Evolutionary conservation across 2,888 invertebrate genomes (phyloP), one percentile per base, ranked within the genome.

Genomic region (Euphydryas editha): DNA sequence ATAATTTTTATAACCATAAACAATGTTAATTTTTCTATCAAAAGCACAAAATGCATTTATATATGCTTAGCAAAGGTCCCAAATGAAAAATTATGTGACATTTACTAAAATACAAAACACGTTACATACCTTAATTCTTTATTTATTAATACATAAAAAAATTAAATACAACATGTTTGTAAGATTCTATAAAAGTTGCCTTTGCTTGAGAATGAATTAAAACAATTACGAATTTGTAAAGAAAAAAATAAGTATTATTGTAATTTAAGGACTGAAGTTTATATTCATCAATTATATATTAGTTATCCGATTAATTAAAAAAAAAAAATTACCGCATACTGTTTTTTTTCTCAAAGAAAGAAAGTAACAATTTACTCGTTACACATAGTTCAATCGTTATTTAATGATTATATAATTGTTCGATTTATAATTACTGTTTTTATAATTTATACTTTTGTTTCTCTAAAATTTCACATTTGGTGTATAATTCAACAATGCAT

Each of bases 201-300:
- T 24, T 21, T 21, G 24, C 49, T 51, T 51, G 13, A 7, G 11
- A 21, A 49, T 21, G 13, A 51, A n/a, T 4, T 44, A 51, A 20
- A 51, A 13, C 21, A 24, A 51, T 51, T 24, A 51, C 15, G 7
- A 51, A 51, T 51, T 51, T 24, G 21, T 24, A 36, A 54, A 54
- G 5, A 49, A 30, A 54, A 51, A 15, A 49, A 1, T 24, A n/a
- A 54, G 54, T 54, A 54, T 54, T 54, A 54, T 54, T 54, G 54
- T 17, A 54, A 54, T 36, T 8, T n/a, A 54, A 21, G 36, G 54
- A 54, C 54, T 54, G 54, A 54, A 36, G 17, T 30, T 21, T 24
- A 24, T 51, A 51, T 51, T 51, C 49, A 24, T 51, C 15, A 51
- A 24, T 24, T 15, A 13, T 24, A 11, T 24, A 51, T 15, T 24